Base-by-base conservation (phyloP, 1,140 invertebrate species). In the Ips typographus region DNA sequence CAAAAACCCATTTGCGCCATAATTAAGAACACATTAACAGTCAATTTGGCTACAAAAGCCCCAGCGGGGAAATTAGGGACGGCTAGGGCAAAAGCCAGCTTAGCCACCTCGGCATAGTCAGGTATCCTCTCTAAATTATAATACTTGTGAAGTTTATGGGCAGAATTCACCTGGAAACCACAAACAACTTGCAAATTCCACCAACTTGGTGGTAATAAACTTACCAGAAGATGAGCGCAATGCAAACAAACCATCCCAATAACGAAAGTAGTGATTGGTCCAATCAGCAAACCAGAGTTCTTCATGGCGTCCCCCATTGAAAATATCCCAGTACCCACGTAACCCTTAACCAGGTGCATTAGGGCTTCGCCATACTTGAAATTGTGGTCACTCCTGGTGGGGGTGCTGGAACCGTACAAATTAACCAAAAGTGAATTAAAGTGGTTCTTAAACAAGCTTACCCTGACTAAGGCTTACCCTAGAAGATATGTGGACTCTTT, bases 1-100 rank as follows among this genome's bases (percentile, higher is more conserved):
- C 95, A 97, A 82, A 97, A 96, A 68, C 95, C 95, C 72, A 96
- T 82, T 83, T 97, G 95, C 41, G 94, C 95, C 57, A 96, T 82
- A 76, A 93, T 92, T 49, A 98, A 85, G 81, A 94, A 93, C 4
- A 87, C 68, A 80, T 93, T 91, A 65, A 93, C 88, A 68, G 91
- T 77, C 44, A 83, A 82, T 74, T 85, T 85, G 84, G 89, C 89
- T 37, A 81, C 74, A 39, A 80, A 74, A 0, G 91, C 86, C 73
- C 87, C 85, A 41, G 80, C 83, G 49, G 87, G 81, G 3, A 90
- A 73, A 47, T 78, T 76, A 1, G 81, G 76, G 0, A 91, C 91
- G 1, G 92, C 92, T 22, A 87, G 87, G 64, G 85, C 83, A 75
- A 94, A 94, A 61, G 90, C 90, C 59, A 89, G 79, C 75, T 90